Percentiles rank a stretch among this genome's conserved stretches.
Conservation (phyloP, 2,113 vertebrate genomes). For the Marmota monax region DNA sequence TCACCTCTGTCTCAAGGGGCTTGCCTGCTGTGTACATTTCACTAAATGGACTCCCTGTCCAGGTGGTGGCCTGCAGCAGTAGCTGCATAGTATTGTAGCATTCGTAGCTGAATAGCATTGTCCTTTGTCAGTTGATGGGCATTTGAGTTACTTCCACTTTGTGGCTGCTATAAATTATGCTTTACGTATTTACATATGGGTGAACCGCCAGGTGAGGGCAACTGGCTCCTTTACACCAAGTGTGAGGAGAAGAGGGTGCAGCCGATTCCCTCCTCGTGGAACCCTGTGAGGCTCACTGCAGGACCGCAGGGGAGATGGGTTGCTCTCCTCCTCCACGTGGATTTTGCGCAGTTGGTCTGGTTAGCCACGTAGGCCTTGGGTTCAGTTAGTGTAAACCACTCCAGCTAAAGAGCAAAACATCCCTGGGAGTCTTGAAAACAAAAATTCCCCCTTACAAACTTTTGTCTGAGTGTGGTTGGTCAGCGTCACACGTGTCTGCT, state of each 20-base stretch:
- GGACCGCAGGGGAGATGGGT: too few species aligned
- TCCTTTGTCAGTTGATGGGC: neutral
- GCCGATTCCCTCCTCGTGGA: neutral
- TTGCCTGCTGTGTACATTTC: neutral
- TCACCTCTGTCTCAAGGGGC: neutral
- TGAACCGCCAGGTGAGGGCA: neutral
- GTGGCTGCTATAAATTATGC: neutral
- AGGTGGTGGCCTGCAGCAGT: fast-evolving
- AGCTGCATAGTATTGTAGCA: fast-evolving
- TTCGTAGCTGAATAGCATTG: fast-evolving
- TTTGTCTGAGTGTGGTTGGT: neutral
- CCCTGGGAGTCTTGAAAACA: neutral
- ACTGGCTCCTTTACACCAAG: neutral
- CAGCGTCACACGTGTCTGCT: neutral
- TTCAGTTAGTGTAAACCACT: neutral
- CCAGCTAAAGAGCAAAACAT: too few species aligned
- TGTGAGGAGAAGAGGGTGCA: neutral
- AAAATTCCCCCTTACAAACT: neutral
- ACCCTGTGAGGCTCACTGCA: neutral
- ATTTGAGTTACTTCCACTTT: neutral
- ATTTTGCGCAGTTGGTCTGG: neutral
- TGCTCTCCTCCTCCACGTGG: neutral
- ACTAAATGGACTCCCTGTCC: too few species aligned
- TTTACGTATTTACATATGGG: too few species aligned
- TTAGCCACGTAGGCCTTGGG: too few species aligned